phyloP scores from a whole-genome alignment of 2,113 vertebrate species.

The Climacteris rufus region DNA sequence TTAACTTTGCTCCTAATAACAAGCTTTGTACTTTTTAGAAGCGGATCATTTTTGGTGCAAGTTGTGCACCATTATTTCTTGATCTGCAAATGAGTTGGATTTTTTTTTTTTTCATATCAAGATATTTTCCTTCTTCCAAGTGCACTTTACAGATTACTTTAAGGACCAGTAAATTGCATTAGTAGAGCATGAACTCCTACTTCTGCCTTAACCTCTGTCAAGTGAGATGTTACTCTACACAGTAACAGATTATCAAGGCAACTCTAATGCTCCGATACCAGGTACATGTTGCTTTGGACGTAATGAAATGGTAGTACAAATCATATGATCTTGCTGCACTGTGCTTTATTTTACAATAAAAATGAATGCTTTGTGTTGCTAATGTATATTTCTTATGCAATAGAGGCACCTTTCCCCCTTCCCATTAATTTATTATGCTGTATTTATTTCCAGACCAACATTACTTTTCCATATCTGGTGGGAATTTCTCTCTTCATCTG shows the following conservation, averaged over 20 bases:
- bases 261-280: neutral
- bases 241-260: neutral
- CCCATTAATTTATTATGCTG: constrained; percentile 31
- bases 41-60: neutral
- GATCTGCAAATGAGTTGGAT: neutral
- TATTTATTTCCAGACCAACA: constrained; percentile 16
- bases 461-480: neutral
- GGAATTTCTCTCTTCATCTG: constrained; percentile 1
- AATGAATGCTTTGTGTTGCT: neutral
- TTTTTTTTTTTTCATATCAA: neutral
- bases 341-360: neutral
- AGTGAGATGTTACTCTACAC: neutral
- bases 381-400: neutral
- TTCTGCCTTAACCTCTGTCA: neutral
- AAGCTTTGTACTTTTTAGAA: neutral
- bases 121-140: neutral
- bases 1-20: neutral
- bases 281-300: neutral
- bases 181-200: neutral
- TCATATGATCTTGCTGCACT: neutral
- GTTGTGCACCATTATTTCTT: neutral
- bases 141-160: neutral
- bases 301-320: neutral
- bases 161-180: neutral
- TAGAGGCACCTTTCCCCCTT: neutral